Conservation (phyloP, 2,113 vertebrate genomes). For the Prionailurus viverrinus region DNA sequence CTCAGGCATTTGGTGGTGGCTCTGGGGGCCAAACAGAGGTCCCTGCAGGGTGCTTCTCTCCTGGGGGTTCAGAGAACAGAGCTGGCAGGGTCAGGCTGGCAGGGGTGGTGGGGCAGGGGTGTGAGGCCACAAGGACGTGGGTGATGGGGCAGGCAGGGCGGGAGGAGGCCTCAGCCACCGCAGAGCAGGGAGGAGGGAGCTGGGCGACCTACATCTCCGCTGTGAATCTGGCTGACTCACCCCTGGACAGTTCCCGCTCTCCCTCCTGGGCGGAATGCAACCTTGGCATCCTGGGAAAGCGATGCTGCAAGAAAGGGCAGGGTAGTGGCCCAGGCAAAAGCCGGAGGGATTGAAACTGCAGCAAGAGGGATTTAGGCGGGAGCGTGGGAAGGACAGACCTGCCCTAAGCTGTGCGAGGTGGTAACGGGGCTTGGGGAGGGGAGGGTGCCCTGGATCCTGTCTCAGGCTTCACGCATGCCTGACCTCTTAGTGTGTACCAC, state of each 20-base stretch:
- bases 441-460: not conserved
- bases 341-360: not conserved
- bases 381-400: not conserved
- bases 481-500: not conserved
- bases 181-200: constrained; percentile 62
- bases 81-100: not conserved
- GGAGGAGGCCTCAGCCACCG: not conserved
- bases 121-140: not conserved
- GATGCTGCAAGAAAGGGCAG: constrained; percentile 9
- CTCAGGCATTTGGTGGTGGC: constrained; percentile 37
- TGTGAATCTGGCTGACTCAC: constrained; percentile 80
- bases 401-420: not conserved
- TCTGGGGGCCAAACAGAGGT: constrained; percentile 42
- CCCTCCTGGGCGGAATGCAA: constrained; percentile 26
- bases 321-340: not conserved
- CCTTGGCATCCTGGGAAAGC: constrained; percentile 50
- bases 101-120: not conserved
- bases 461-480: not conserved
- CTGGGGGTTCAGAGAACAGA: not conserved
- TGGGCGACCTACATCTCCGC: constrained; percentile 76
- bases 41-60: not conserved
- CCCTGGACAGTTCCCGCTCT: constrained; percentile 69
- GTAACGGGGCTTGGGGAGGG: accelerated
- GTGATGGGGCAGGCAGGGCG: not conserved
- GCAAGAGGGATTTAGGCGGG: not conserved